Base-by-base conservation (phyloP, 2,797 vertebrate genomes). In the Pogonophryne albipinna region DNA sequence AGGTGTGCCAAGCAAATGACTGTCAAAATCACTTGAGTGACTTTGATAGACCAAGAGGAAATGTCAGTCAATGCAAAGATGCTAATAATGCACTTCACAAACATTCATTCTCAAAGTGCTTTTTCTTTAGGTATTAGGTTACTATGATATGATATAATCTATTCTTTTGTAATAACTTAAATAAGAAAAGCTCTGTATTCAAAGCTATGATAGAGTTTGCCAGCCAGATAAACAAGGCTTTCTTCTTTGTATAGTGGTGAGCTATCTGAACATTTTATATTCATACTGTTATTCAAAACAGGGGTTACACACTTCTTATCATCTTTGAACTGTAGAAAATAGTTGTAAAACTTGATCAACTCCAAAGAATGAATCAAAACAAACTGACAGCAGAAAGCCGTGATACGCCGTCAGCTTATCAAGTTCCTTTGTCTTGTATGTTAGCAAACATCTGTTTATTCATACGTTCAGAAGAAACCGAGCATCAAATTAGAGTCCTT, bases 371-470 rank as follows among this genome's bases (percentile, higher is more conserved):
- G 34, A 47, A 49, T 83, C 12, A 3, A 38, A 45, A 72, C n/a
- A 60, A 23, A 46, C 7, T 46, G 19, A 47, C 3, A 58, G 34
- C 46, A 47, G 61, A 12, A 11, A 56, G 27, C 14, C 31, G 47
- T 42, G 13, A 74, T 47, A 15, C 23, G 53, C 5, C 12, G 27
- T 66, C 60, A 70, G 19, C 31, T 34, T 46, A 17, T 63, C 10
- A 23, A 3, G 41, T 52, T 10, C 2, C 31, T 79, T 49, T 65
- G 41, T 51, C n/a, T 53, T 15, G 4, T 51, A 20, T 57, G 51
- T 61, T 23, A 46, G 52, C 45, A 42, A 77, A 66, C 68, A 72
- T 83, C 41, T 71, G 50, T 84, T 80, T 41, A 20, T 12, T 50
- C 56, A 50, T 62, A 70, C 56, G 47, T 47, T 13, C 19, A 77